These are phyloP conservation scores for Smutsia gigantea DNA, from an alignment of 2,797 vertebrate genomes.

Conservation along the genomic window DNA sequence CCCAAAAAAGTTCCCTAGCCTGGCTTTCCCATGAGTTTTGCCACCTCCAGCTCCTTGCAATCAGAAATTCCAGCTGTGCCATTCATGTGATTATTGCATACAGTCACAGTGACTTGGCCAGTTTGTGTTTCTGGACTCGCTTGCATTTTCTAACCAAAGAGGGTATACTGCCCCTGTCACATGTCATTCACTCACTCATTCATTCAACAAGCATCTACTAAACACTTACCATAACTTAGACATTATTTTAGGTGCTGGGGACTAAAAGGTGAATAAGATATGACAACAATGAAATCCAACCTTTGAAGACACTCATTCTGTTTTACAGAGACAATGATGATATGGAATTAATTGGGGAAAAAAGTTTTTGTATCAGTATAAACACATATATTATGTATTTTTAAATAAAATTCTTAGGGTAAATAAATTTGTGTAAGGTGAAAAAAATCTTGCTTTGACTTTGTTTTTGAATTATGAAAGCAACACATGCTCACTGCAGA, in stretches of 20 bases:
- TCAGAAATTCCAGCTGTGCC: neutral
- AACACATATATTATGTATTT: neutral
- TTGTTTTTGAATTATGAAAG: neutral
- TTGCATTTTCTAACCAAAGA: conserved; percentile 8
- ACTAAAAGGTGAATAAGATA: neutral
- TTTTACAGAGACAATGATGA: neutral
- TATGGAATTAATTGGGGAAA: neutral
- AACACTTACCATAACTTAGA: neutral
- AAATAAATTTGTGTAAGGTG: neutral
- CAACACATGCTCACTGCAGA: neutral
- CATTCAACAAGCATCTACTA: neutral
- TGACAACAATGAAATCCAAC: neutral
- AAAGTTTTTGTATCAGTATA: neutral
- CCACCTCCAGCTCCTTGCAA: neutral
- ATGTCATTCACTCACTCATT: neutral
- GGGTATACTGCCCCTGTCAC: neutral
- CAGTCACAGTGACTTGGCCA: neutral
- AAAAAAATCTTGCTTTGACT: conserved; percentile 2
- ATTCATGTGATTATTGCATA: neutral
- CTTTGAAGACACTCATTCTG: neutral
- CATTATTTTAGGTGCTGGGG: neutral
- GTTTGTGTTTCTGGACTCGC: neutral
- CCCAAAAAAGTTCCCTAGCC: neutral
- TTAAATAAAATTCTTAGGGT: neutral
- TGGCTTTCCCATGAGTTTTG: neutral